phyloP scores from a whole-genome alignment of 2,888 invertebrate genomes.

The Sialis lutaria region DNA sequence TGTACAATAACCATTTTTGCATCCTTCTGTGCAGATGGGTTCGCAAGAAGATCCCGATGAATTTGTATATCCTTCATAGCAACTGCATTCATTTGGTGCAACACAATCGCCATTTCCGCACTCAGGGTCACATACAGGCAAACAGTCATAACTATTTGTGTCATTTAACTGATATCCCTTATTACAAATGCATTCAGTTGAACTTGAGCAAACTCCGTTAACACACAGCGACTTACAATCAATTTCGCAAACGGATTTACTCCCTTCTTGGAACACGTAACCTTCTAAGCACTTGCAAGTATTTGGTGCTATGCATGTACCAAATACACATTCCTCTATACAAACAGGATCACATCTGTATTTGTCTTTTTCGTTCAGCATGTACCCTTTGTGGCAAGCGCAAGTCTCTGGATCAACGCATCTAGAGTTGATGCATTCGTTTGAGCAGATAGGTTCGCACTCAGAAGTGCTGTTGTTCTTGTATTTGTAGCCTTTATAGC shows the following conservation, averaged over 20 bases:
- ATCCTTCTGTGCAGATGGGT: slow-evolving; percentile 8
- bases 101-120: slow-evolving; percentile 21
- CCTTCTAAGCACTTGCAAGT: slow-evolving; percentile 19
- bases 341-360: slow-evolving; percentile 15
- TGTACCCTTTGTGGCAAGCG: slow-evolving; percentile 6
- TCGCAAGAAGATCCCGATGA: slow-evolving; percentile 22
- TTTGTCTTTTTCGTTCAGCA: slow-evolving; percentile 4
- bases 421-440: slow-evolving; percentile 19
- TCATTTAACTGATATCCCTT: slow-evolving; percentile 15
- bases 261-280: slow-evolving; percentile 8
- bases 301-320: slow-evolving; percentile 29
- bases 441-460: slow-evolving; percentile 8
- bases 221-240: slow-evolving; percentile 16
- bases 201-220: slow-evolving; percentile 23
- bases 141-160: slow-evolving; percentile 5
- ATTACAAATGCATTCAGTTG: slow-evolving; percentile 11
- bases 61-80: slow-evolving; percentile 31
- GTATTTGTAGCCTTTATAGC: slow-evolving; percentile 20
- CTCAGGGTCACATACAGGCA: slow-evolving; percentile 13
- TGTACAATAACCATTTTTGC: slow-evolving; percentile 9
- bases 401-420: slow-evolving; percentile 9
- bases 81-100: slow-evolving; percentile 22
- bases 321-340: slow-evolving; percentile 22
- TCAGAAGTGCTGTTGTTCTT: slow-evolving; percentile 8
- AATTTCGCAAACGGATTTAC: slow-evolving; percentile 13